A percentile compares a stretch with the other conserved stretches of the same genome.
These are phyloP conservation scores for Elysia crispata DNA, from an alignment of 2,888 invertebrate species.

Conservation along the genomic window DNA sequence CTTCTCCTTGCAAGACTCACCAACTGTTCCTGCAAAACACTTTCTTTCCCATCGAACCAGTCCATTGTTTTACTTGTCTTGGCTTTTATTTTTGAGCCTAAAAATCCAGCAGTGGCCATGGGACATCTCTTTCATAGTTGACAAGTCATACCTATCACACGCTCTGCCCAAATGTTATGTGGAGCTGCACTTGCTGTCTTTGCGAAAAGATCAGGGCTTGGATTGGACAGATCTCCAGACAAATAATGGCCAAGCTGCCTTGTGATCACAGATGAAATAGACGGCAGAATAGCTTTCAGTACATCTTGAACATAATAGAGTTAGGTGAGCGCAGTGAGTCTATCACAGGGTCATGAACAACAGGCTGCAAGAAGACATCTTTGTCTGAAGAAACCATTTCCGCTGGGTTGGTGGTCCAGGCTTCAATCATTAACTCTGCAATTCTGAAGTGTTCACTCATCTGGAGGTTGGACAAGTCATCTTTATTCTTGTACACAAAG, in stretches of 20 bases:
- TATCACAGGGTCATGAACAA: background rate
- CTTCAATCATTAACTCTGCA: background rate
- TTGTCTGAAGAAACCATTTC: background rate
- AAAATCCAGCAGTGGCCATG: background rate
- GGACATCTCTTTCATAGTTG: background rate
- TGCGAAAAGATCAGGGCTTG: background rate
- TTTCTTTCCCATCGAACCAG: background rate
- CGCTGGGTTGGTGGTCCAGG: background rate
- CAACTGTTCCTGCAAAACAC: background rate
- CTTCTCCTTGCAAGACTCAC: background rate
- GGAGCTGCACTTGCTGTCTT: background rate
- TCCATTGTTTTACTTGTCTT: background rate
- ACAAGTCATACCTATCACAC: background rate
- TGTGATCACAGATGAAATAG: background rate
- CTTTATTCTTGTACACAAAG: background rate
- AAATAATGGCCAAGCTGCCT: background rate
- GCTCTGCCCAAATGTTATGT: conserved; percentile 14
- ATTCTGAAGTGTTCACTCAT: background rate
- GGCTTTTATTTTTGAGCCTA: background rate
- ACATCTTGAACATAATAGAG: background rate
- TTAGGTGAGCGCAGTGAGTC: background rate
- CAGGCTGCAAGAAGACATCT: conserved; percentile 12
- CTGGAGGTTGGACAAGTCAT: background rate
- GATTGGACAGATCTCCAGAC: background rate
- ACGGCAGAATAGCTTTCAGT: background rate